These are phyloP conservation scores for Chrysomela aeneicollis DNA, from an alignment of 2,888 invertebrate species.

Conservation along the genomic window DNA sequence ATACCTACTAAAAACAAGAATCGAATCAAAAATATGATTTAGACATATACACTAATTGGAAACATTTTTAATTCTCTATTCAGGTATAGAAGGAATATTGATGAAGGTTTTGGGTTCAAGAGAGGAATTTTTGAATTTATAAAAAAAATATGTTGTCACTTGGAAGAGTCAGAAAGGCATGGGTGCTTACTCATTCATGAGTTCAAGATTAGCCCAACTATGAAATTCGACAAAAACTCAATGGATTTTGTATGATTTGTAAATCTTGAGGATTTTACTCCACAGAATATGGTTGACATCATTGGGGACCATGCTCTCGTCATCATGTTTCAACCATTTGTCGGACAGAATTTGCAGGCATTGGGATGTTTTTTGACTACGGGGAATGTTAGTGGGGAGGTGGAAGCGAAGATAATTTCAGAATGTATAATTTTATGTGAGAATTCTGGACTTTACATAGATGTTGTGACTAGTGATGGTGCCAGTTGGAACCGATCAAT, in stretches of 20 bases:
- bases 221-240: not conserved
- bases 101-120: too few relatives aligned
- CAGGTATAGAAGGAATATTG: too few relatives aligned
- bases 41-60: too few relatives aligned
- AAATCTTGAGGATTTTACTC: not conserved
- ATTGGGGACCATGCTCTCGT: conserved; percentile 30
- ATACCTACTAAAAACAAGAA: too few relatives aligned
- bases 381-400: conserved; percentile 13
- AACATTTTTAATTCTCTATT: too few relatives aligned
- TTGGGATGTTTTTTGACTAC: conserved; percentile 23
- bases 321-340: conserved; percentile 32
- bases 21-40: too few relatives aligned
- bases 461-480: not conserved
- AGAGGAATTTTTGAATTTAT: not conserved
- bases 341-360: conserved; percentile 15
- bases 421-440: not conserved
- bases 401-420: not conserved
- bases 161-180: not conserved
- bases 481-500: not conserved
- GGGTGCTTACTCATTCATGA: not conserved
- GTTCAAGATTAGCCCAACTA: not conserved
- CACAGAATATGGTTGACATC: not conserved
- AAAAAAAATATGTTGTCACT: not conserved
- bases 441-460: not conserved
- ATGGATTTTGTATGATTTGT: not conserved